Percentiles rank a stretch among this genome's conserved stretches.
Conservation (phyloP, 35 echinoderm and acorn worm species). For the Chiridota heheva region DNA sequence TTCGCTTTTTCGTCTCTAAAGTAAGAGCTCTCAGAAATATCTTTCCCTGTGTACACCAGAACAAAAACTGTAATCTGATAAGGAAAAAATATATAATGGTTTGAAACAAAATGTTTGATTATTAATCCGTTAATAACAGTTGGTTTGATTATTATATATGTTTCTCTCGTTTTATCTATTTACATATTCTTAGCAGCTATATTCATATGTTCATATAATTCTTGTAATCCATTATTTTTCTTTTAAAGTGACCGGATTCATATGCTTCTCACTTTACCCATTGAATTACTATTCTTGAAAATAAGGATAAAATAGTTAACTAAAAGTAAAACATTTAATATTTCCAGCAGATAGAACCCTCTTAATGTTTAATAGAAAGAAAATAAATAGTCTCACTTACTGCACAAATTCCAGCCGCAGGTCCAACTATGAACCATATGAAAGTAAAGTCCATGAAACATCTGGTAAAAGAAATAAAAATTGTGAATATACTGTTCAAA, state of each 20-base stretch:
- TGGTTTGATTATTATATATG: neutral
- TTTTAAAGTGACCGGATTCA: too few species aligned
- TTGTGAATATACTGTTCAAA: neutral
- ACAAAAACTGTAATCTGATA: slow-evolving; percentile 90
- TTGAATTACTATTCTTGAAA: too few species aligned
- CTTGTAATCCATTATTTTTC: too few species aligned
- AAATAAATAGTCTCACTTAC: slow-evolving; percentile 66
- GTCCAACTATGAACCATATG: slow-evolving; percentile 88
- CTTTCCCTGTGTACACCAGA: slow-evolving; percentile 84
- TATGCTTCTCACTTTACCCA: too few species aligned
- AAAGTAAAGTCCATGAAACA: slow-evolving; percentile 79
- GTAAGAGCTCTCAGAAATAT: slow-evolving; percentile 96
- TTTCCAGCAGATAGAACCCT: too few species aligned
- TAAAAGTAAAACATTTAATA: too few species aligned
- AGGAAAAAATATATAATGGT: slow-evolving; percentile 10
- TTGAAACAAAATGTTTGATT: neutral
- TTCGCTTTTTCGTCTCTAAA: slow-evolving; percentile 90
- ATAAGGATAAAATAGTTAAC: too few species aligned
- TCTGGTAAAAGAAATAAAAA: slow-evolving; percentile 45
- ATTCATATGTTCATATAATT: neutral
- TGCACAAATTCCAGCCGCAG: slow-evolving; percentile 78
- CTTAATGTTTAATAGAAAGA: too few species aligned
- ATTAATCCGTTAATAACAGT: neutral
- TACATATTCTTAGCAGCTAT: too few species aligned
- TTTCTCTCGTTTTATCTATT: neutral